Evolutionary conservation across 2,888 invertebrate genomes (phyloP), one percentile per base, ranked within the genome.

Genomic region (Lasioglossum morio): DNA sequence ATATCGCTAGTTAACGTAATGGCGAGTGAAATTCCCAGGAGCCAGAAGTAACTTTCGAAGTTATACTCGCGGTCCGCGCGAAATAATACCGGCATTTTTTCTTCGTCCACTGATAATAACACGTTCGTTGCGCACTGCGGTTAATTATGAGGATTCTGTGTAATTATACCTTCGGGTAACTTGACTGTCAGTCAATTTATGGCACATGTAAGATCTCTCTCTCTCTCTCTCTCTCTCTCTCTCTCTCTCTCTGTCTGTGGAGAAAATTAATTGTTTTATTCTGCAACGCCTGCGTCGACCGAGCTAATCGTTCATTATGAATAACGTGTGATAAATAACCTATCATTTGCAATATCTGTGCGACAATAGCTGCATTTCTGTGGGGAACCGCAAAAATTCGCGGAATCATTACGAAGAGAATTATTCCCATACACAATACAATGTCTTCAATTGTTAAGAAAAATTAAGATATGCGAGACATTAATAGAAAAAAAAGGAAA

Each of bases 251-350:
- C 72, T 72, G 66, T 27, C 70, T 19, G 40, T 19, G 48, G 70
- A 30, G 53, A 57, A 60, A 70, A 84, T 85, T 85, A 85, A 85
- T 85, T 85, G 84, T 83, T 83, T 85, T 84, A 63, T 78, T 78
- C 84, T 69, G 34, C 74, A 77, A 14, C 74, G 70, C 43, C 63
- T 69, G 69, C 77, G 73, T 70, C 69, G 74, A 37, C 23, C 73
- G 43, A 14, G 72, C n/a, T 77, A 74, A 78, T 84, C 75, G 70
- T 57, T 70, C 30, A 66, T 82, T 84, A 74, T 30, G 73, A 77
- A 77, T 74, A 81, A 43, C 27, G 19, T 37, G 40, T 34, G n/a
- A 74, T 74, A 74, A 79, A 74, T 74, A 79, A 63, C n/a, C 27
- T 3, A 14, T 48, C 73, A 37, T n/a, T 72, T 57, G 37, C 30